Evolutionary conservation across 1,140 invertebrate genomes (phyloP).

Genomic region (Tetramorium parvispinum): DNA sequence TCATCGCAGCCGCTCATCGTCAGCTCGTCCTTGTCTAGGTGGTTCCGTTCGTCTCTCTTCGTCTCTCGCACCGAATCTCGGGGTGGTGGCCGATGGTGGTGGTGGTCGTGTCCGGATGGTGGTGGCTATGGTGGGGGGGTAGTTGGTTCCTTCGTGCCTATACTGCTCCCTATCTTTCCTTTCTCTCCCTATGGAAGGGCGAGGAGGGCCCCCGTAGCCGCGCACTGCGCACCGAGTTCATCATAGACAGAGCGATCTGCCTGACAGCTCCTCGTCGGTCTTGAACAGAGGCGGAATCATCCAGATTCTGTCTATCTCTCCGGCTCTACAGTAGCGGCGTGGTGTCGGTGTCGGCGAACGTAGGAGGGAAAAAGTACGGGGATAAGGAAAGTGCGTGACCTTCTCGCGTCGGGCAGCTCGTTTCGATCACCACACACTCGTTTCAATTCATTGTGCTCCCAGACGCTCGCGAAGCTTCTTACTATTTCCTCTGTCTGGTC

Average conservation of each 20-base stretch:
- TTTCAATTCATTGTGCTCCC: background rate
- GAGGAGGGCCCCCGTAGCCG: slow-evolving; percentile 77
- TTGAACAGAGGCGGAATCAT: slow-evolving; percentile 76
- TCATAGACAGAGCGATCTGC: slow-evolving; percentile 81
- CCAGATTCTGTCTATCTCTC: slow-evolving; percentile 76
- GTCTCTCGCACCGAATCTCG: slow-evolving; percentile 64
- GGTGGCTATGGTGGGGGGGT: slow-evolving; percentile 77
- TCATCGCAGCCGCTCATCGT: slow-evolving; percentile 38
- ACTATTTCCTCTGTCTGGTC: background rate
- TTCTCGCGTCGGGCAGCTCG: slow-evolving; percentile 9
- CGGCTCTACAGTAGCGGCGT: slow-evolving; percentile 69
- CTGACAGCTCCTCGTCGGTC: slow-evolving; percentile 81
- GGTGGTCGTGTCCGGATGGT: slow-evolving; percentile 72
- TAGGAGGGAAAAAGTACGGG: slow-evolving; percentile 40
- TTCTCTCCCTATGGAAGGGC: slow-evolving; percentile 81
- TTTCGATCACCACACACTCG: slow-evolving; percentile 22
- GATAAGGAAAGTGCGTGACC: slow-evolving; percentile 65
- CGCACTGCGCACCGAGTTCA: slow-evolving; percentile 83
- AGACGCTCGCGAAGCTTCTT: slow-evolving; percentile 20
- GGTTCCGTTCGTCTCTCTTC: slow-evolving; percentile 58
- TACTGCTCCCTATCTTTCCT: slow-evolving; percentile 78
- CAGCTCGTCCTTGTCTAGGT: slow-evolving; percentile 30
- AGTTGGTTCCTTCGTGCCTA: slow-evolving; percentile 79
- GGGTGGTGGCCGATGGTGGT: slow-evolving; percentile 71
- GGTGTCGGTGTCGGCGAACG: slow-evolving; percentile 52